These are phyloP conservation scores for Colius striatus DNA, from an alignment of 2,113 vertebrate genomes.

Conservation along the genomic window DNA sequence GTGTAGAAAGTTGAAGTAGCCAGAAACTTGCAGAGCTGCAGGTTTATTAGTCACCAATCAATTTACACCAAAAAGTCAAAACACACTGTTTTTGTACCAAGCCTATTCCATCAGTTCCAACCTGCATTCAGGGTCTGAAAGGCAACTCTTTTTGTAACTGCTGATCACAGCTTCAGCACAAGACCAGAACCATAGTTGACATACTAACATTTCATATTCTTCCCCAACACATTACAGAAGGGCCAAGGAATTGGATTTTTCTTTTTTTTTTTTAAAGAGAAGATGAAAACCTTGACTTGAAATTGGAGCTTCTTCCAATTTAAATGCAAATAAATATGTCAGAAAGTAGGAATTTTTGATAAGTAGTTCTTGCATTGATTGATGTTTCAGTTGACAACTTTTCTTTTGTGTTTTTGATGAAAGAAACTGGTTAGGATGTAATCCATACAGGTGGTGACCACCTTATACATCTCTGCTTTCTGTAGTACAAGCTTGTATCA, in stretches of 20 bases:
- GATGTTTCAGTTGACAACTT: not conserved
- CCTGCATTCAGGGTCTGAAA: not conserved
- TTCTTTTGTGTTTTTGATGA: not conserved
- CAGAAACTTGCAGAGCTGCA: not conserved
- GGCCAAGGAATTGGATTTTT: not conserved
- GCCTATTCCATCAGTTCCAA: not conserved
- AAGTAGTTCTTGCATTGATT: not conserved
- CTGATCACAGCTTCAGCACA: not conserved
- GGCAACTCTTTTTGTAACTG: not conserved
- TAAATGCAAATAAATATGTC: not conserved
- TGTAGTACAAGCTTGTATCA: not conserved
- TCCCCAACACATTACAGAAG: not conserved
- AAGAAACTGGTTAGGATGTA: not conserved
- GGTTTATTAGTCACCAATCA: not conserved
- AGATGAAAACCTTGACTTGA: not conserved
- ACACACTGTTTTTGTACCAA: not conserved
- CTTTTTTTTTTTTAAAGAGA: not conserved
- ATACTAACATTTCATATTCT: not conserved
- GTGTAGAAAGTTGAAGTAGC: not conserved
- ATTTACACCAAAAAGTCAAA: not conserved
- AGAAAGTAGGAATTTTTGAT: not conserved
- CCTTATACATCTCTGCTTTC: not conserved
- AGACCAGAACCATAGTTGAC: not conserved
- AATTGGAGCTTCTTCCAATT: not conserved
- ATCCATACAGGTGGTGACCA: not conserved